These are phyloP conservation scores for Hippoglossus hippoglossus DNA, from an alignment of 2,797 vertebrate species.

Conservation along the genomic window DNA sequence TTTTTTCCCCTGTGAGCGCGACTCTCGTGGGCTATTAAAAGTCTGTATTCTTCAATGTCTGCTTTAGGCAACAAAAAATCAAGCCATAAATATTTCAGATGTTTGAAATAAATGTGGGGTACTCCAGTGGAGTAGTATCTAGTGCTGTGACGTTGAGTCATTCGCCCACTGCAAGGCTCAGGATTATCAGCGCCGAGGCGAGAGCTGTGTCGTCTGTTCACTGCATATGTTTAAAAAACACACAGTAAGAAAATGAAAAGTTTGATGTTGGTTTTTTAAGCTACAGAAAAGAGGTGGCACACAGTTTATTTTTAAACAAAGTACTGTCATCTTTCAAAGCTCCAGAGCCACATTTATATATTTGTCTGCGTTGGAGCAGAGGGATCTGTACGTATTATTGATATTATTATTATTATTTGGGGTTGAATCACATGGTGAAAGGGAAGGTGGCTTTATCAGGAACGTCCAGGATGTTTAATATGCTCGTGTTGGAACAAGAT, in stretches of 20 bases:
- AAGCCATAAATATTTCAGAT: constrained; percentile 54
- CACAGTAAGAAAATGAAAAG: constrained; percentile 23
- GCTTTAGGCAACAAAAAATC: constrained; percentile 42
- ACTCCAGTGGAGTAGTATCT: constrained; percentile 50
- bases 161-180: constrained; percentile 38
- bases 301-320: not conserved
- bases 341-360: constrained; percentile 4
- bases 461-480: constrained; percentile 43
- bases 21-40: constrained; percentile 47
- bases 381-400: not conserved
- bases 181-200: constrained; percentile 24
- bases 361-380: not conserved
- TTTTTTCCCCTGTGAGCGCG: constrained; percentile 24
- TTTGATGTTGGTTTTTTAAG: constrained; percentile 6
- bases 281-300: constrained; percentile 14
- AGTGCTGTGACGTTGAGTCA: constrained; percentile 54
- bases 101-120: constrained; percentile 52
- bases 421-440: constrained; percentile 15
- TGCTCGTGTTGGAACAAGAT: constrained; percentile 43
- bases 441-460: constrained; percentile 39
- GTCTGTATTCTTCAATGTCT: constrained; percentile 46
- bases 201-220: constrained; percentile 28
- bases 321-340: too few species aligned
- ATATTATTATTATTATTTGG: not conserved
- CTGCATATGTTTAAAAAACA: constrained; percentile 12